phyloP scores from a whole-genome alignment of 2,797 vertebrate species.

The Channa striata region DNA sequence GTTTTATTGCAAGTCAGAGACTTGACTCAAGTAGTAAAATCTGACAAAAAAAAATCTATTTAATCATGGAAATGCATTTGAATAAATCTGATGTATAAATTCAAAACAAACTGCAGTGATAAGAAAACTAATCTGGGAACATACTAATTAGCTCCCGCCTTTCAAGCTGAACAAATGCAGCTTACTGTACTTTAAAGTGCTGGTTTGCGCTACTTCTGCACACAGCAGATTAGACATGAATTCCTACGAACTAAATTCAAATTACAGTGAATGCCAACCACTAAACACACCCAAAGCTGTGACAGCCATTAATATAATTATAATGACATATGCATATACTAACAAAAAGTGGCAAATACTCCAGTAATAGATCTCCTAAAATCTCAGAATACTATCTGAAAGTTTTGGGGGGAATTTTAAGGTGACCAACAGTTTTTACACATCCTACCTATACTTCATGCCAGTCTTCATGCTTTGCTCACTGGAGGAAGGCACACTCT shows the following conservation, averaged over 20 bases:
- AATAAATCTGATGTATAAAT: neutral
- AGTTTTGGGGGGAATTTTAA: slow-evolving; percentile 1
- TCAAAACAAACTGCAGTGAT: neutral
- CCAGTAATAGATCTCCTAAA: neutral
- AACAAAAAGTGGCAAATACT: slow-evolving; percentile 1
- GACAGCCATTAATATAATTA: slow-evolving; percentile 19
- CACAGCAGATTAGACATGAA: slow-evolving; percentile 9
- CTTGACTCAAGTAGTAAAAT: neutral
- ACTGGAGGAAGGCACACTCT: slow-evolving; percentile 87
- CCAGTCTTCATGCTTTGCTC: slow-evolving; percentile 91
- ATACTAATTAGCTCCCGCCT: neutral
- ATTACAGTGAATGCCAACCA: neutral
- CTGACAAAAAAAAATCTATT: neutral
- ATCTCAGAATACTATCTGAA: neutral
- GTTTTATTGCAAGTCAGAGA: slow-evolving; percentile 5
- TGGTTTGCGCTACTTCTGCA: slow-evolving; percentile 3
- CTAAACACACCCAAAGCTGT: neutral
- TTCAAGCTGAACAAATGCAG: slow-evolving; percentile 17
- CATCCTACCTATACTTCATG: slow-evolving; percentile 96
- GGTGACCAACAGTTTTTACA: slow-evolving; percentile 15
- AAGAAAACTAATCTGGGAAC: neutral
- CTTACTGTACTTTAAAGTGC: slow-evolving; percentile 3
- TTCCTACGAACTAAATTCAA: slow-evolving; percentile 6
- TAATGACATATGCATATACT: too few relatives aligned
- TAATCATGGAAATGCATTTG: neutral